Percentiles rank a stretch among this genome's conserved stretches.
Evolutionary conservation across 2,797 vertebrate species (phyloP).

Genomic region (Pogoniulus pusillus): DNA sequence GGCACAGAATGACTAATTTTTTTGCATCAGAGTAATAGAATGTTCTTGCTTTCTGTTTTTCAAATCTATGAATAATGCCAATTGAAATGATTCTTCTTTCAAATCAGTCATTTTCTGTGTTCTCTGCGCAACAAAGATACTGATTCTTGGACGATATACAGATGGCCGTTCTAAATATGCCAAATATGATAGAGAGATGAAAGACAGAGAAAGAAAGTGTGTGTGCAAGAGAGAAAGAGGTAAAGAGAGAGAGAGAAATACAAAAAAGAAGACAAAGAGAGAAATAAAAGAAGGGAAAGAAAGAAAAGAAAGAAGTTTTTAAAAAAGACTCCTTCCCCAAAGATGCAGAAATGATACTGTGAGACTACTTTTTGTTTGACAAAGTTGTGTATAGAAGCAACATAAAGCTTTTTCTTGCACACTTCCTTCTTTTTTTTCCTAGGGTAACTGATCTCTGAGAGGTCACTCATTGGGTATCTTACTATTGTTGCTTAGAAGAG

Average conservation of each 20-base stretch:
- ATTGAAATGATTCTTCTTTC: not conserved
- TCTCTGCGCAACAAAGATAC: not conserved
- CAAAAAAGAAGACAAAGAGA: too few species aligned
- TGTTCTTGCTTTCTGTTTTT: constrained; percentile 43
- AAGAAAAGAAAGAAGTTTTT: not conserved
- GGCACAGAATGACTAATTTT: constrained; percentile 10
- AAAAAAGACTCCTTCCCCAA: rapidly evolving
- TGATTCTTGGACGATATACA: not conserved
- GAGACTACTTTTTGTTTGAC: not conserved
- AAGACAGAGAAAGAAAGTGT: not conserved
- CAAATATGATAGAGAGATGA: not conserved
- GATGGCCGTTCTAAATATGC: constrained; percentile 6
- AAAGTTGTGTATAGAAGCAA: not conserved
- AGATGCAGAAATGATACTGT: not conserved
- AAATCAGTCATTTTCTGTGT: not conserved
- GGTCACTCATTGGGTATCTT: constrained; percentile 32
- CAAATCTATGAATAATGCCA: constrained; percentile 11
- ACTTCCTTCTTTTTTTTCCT: not conserved
- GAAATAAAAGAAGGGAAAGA: not conserved
- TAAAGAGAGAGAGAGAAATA: too few species aligned
- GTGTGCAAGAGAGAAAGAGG: too few species aligned
- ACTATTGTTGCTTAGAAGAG: constrained; percentile 33
- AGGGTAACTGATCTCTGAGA: constrained; percentile 19
- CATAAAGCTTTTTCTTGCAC: not conserved
- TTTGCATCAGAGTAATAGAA: constrained; percentile 33